A percentile compares a stretch with the other conserved stretches of the same genome.
Conservation (phyloP, 2,113 vertebrate genomes). For the Salminus brasiliensis region DNA sequence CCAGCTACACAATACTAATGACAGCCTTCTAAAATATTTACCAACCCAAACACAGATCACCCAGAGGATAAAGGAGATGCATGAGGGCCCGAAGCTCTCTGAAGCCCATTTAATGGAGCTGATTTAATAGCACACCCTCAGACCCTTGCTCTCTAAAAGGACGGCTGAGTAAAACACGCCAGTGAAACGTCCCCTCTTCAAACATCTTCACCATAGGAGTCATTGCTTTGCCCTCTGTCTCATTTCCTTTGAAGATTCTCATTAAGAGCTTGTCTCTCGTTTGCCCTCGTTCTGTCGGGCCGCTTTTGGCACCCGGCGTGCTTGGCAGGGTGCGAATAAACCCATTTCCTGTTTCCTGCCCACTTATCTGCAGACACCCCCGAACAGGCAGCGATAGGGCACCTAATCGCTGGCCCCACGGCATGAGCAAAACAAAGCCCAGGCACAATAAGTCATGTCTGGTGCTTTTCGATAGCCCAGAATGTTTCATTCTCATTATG, state of each 20-base stretch:
- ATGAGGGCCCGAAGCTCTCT: neutral
- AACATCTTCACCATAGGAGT: constrained; percentile 18
- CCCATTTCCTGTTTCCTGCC: constrained; percentile 71
- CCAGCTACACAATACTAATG: neutral
- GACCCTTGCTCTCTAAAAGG: constrained; percentile 15
- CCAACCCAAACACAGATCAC: constrained; percentile 18
- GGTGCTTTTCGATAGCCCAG: constrained; percentile 32
- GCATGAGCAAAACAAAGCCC: constrained; percentile 33
- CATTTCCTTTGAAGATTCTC: constrained; percentile 43
- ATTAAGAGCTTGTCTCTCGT: constrained; percentile 29
- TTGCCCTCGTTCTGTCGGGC: constrained; percentile 30
- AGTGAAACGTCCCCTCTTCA: constrained; percentile 28
- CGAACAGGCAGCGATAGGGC: constrained; percentile 49
- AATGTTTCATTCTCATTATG: constrained; percentile 34
- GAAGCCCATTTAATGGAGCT: constrained; percentile 19
- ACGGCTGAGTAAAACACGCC: constrained; percentile 27
- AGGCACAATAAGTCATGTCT: constrained; percentile 46
- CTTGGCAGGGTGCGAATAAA: constrained; percentile 65
- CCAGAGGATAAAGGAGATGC: constrained; percentile 1
- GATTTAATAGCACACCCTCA: constrained; percentile 24
- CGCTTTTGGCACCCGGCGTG: constrained; percentile 52
- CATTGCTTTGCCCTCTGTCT: constrained; percentile 43
- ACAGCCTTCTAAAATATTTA: constrained; percentile 9
- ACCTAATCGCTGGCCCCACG: constrained; percentile 27
- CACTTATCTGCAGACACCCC: constrained; percentile 63